Evolutionary conservation across 2,888 invertebrate species (phyloP).

Genomic region (Ochropleura leucogaster): DNA sequence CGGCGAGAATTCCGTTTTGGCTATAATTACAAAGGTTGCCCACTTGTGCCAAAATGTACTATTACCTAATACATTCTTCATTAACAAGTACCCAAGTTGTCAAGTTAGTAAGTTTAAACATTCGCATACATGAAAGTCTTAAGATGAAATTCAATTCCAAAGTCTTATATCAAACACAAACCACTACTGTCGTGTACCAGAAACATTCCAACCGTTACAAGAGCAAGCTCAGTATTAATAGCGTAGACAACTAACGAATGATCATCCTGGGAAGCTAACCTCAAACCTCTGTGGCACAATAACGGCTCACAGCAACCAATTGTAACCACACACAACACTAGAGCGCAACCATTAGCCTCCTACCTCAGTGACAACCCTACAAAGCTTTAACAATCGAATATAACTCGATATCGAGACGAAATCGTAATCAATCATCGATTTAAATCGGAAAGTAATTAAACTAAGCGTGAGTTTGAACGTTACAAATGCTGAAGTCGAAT

Average conservation of each 20-base stretch:
- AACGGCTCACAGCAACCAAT: conserved; percentile 20
- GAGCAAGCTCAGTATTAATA: conserved; percentile 9
- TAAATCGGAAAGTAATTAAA: conserved; percentile 71
- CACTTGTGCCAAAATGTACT: no score
- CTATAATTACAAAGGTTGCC: no score
- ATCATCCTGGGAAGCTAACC: conserved; percentile 2
- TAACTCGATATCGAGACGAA: conserved; percentile 53
- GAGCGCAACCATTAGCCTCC: conserved; percentile 15
- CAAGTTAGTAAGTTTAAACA: not conserved
- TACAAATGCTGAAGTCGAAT: conserved; percentile 57
- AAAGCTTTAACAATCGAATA: conserved; percentile 36
- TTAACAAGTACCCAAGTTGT: not conserved
- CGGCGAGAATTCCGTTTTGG: no score
- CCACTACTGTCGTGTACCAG: not conserved
- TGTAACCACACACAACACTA: conserved; percentile 29
- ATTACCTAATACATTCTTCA: not conserved
- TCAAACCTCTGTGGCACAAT: conserved; percentile 32
- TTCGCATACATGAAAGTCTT: not conserved
- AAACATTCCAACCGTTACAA: conserved; percentile 15
- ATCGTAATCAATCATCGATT: conserved; percentile 69
- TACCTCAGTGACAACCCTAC: conserved; percentile 42
- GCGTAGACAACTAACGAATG: conserved; percentile 8
- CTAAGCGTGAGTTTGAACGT: conserved; percentile 46
- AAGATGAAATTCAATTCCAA: not conserved
- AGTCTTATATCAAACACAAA: conserved; percentile 5